phyloP scores from a whole-genome alignment of 2,888 invertebrate genomes.

The Drosophila atroscutellata region DNA sequence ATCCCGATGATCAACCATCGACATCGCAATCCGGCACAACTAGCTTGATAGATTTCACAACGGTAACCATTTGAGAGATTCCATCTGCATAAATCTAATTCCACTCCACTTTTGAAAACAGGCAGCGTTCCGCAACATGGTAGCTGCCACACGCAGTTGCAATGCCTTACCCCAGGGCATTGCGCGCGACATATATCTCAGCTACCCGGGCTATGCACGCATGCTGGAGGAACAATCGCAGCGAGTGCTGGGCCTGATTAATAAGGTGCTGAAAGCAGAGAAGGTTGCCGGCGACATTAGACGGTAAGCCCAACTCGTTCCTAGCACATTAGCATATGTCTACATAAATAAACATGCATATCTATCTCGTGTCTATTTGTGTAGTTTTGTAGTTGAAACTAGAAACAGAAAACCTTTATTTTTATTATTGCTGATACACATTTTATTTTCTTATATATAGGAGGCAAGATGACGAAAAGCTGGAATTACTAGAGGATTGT shows the following conservation, averaged over 20 bases:
- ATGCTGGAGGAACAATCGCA: constrained; percentile 88
- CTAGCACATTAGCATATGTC: not conserved
- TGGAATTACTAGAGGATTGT: constrained; percentile 91
- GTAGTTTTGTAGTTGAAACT: not conserved
- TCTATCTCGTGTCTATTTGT: not conserved
- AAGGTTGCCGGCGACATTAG: constrained; percentile 86
- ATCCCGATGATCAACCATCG: constrained; percentile 23
- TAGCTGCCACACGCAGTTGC: constrained; percentile 89
- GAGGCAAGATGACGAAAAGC: constrained; percentile 88
- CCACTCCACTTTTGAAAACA: constrained; percentile 25
- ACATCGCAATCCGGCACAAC: constrained; percentile 29
- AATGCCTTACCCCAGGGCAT: constrained; percentile 90
- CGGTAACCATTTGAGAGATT: constrained; percentile 61
- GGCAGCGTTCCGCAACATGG: constrained; percentile 87
- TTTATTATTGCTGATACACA: not conserved
- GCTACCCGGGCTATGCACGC: constrained; percentile 90
- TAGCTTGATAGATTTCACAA: constrained; percentile 74
- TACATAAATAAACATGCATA: not conserved
- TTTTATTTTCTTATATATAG: constrained; percentile 52
- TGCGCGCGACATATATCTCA: constrained; percentile 90
- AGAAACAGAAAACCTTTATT: not conserved
- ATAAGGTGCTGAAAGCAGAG: constrained; percentile 86
- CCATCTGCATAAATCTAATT: not conserved
- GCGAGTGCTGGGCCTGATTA: constrained; percentile 87
- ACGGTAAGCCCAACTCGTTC: constrained; percentile 66